Evolutionary conservation across 2,797 vertebrate species (phyloP), one percentile per base, ranked within the genome.

Genomic region (Takifugu rubripes): DNA sequence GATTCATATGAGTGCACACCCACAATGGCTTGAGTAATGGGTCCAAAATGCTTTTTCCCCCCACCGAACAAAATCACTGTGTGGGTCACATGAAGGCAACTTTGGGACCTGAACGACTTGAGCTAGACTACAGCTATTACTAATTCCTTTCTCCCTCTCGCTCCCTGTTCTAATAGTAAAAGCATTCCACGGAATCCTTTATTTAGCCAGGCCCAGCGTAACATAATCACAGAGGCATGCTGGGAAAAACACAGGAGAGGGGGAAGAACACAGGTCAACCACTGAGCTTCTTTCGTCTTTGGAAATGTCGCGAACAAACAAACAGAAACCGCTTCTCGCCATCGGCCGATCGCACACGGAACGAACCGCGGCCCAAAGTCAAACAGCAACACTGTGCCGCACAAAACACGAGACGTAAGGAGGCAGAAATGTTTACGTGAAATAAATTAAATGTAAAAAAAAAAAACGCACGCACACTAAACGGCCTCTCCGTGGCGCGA

Each of bases 1-100:
- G 84, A 84, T 85, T 85, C 72, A 86, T 81, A 85, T 64, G 74
- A 89, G 87, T 85, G 75, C 80, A 75, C 74, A 82, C 58, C 79
- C 74, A 77, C 80, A 81, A 79, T 81, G 71, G 75, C 77, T 84
- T 73, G 72, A 83, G 82, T 87, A 87, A 88, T 89, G 79, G 83
- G 66, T 76, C 79, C 77, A 88, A 85, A 90, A 89, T 77, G 78
- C 68, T 40, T 40, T 3, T 14, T 33, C 8, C 31, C 40, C 40
- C 14, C 70, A 74, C 72, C 56, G 71, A 75, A 66, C 68, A 82
- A 82, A 86, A 89, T 84, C 77, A 75, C 78, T 64, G 76, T 75
- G 70, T 71, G 70, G 80, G 75, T 82, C 79, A 78, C 52, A 60
- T 45, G 31, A 62, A 80, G 78, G 80, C 65, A 86, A 80, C 76